Evolutionary conservation across 1,140 invertebrate genomes (phyloP), one percentile per base, ranked within the genome.

Genomic region (Panonychus citri): DNA sequence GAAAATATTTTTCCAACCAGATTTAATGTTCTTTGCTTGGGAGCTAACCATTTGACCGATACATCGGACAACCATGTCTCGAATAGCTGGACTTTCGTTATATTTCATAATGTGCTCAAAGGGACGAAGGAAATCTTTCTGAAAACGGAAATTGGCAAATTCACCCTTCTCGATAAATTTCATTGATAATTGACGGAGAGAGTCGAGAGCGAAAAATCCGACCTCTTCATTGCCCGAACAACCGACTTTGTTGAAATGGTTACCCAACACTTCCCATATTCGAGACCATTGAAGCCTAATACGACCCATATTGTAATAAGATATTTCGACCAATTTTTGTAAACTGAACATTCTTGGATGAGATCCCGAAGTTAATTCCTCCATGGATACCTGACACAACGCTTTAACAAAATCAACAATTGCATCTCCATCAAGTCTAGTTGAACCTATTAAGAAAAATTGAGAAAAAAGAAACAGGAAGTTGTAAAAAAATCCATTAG

Each of bases 1-100:
- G 66, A 99, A 99, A 60, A 99, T 96, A 69, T 99, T 99, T 70
- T 97, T 98, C 95, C 95, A 99, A 42, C 95, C 95, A 2, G 94
- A 99, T 62, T 83, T 81, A 48, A 99, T 97, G 64, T 97, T 97
- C 12, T 80, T 81, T 0, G 91, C 85, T 73, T 99, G 93, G 0
- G 89, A 91, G 67, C 95, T 91, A 0, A 99, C 94, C 81, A 99
- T 96, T 70, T 98, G 91, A 1, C 88, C 85, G 5, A 98, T 86
- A 69, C 95, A 99, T 50, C 89, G 75, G 0, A 99, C 90, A 24
- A 97, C 93, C 91, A 99, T 96, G 65, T 99, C 91, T 56, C 90
- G 75, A 58, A 98, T 96, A 15, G 84, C 81, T 0, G 83, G 80
- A 1, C 87, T 94, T 59, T 83, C 78, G 67, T 95, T 97, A 67